These are phyloP conservation scores for Pseudomyrmex gracilis DNA, from an alignment of 1,140 invertebrate genomes.

Conservation along the genomic window DNA sequence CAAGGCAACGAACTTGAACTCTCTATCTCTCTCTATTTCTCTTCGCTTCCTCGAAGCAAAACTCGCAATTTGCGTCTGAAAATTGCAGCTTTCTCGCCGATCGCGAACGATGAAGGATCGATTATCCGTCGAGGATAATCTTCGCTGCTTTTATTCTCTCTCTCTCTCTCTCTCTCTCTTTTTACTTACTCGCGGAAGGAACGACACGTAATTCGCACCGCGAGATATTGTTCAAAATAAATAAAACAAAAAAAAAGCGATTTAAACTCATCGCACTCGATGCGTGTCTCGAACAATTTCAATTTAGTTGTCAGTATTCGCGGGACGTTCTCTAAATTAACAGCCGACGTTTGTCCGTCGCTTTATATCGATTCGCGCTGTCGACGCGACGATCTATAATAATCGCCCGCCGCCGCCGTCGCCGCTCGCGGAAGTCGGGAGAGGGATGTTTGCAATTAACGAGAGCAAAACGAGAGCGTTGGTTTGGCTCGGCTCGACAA, in stretches of 20 bases:
- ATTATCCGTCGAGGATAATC: neutral
- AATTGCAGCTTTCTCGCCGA: neutral
- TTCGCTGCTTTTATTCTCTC: neutral
- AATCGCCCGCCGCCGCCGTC: conserved; percentile 14
- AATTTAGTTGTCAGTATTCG: neutral
- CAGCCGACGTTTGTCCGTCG: neutral
- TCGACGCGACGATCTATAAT: conserved; percentile 52
- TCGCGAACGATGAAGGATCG: neutral
- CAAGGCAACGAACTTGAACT: neutral
- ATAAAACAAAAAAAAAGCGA: neutral
- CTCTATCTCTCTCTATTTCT: neutral
- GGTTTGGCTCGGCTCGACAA: conserved; percentile 50
- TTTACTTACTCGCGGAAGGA: neutral
- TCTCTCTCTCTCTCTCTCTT: no score
- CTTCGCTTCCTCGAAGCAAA: conserved; percentile 1
- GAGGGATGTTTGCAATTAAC: conserved; percentile 3
- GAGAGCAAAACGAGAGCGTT: conserved; percentile 6
- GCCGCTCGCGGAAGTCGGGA: conserved; percentile 14
- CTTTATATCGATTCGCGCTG: conserved; percentile 15
- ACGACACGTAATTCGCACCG: neutral
- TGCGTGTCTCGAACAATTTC: neutral
- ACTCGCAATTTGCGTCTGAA: neutral
- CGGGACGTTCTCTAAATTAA: neutral
- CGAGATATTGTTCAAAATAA: neutral
- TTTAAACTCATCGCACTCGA: no score